Base-by-base conservation (phyloP, 30 jellyfish, hydroid and myxozoan species). In the Pelagia noctiluca region DNA sequence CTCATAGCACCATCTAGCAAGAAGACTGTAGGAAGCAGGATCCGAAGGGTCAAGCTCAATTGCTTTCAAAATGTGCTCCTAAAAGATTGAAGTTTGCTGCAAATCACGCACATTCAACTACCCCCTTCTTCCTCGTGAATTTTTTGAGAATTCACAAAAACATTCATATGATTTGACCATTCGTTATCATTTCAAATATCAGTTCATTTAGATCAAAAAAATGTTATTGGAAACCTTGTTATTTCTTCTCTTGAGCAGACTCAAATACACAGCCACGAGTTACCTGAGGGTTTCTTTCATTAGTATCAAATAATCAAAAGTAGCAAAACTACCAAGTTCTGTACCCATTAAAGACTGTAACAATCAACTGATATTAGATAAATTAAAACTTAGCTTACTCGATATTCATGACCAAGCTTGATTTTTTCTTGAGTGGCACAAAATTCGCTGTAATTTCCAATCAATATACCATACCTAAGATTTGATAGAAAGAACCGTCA, bases 1-100 rank as follows among this genome's bases (percentile, higher is more conserved):
- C 97, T 94, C 99, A 75, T 53, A 84, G 28, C 96, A 94, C 90
- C 96, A 94, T 71, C 99, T 82, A 25, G 96, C 99, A 8, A 88
- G 86, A 69, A 94, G 85, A 68, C 87, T 82, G 67, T 94, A 85
- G 23, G 96, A 87, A 7, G 99, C 63, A 23, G 96, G 97, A 78
- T 94, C 96, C 29, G 78, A 80, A 0, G 96, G 95, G 29, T 88
- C 73, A 71, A 94, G 80, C 47, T 77, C 64, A 35, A 94, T 94
- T 7, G 99, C 95, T 76, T 73, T 76, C 62, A 88, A 97, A 34
- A 94, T 94, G 54, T 94, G 99, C 60, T 88, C 88, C 99, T 94
- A 69, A 8, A 57, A 47, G 33, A 64, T 25, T 32, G 0, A 10
- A 30, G 22, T 11, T 18, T 19, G 53, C 48, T 18, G 3, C 2